Percentiles rank a stretch among this genome's conserved stretches.
These are phyloP conservation scores for Parelbella ahira DNA, from an alignment of 2,888 invertebrate genomes.

Conservation along the genomic window DNA sequence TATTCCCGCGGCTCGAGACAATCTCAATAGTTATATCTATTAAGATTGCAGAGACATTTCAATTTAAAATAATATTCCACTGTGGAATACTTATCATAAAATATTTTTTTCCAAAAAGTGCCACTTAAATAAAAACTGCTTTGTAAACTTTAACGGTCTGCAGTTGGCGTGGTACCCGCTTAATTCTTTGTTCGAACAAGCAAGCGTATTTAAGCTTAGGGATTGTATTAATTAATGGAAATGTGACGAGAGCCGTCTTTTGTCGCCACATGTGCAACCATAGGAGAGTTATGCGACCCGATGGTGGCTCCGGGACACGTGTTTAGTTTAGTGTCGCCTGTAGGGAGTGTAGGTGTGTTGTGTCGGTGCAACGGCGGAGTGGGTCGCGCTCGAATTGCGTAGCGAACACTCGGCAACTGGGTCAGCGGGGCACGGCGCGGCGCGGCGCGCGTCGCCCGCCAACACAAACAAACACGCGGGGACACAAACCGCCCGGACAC, in stretches of 20 bases:
- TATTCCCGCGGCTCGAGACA: constrained; percentile 2
- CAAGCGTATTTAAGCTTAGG: too few relatives aligned
- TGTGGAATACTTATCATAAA: too few relatives aligned
- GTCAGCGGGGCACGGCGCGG: constrained; percentile 69
- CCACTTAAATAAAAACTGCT: too few relatives aligned
- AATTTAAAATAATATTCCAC: too few relatives aligned
- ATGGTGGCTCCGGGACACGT: constrained; percentile 3
- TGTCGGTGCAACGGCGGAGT: constrained; percentile 42
- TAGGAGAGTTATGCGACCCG: constrained; percentile 1
- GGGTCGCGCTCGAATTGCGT: constrained; percentile 74
- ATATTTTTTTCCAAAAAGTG: too few relatives aligned
- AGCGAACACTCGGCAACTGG: constrained; percentile 70
- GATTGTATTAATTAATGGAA: too few relatives aligned
- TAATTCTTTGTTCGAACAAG: too few relatives aligned
- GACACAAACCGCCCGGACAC: constrained; percentile 13
- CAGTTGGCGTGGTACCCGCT: too few relatives aligned
- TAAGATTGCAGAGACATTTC: too few relatives aligned
- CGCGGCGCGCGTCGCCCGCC: constrained; percentile 41
- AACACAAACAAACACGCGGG: constrained; percentile 36
- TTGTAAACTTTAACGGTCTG: too few relatives aligned
- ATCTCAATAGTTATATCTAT: too few relatives aligned
- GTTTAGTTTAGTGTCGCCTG: not conserved
- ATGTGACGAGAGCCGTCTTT: too few relatives aligned
- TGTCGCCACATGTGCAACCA: constrained; percentile 2
- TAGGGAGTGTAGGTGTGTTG: constrained; percentile 15